Conservation (phyloP, 23 tunicate genomes). For the Ascidia mentula region DNA sequence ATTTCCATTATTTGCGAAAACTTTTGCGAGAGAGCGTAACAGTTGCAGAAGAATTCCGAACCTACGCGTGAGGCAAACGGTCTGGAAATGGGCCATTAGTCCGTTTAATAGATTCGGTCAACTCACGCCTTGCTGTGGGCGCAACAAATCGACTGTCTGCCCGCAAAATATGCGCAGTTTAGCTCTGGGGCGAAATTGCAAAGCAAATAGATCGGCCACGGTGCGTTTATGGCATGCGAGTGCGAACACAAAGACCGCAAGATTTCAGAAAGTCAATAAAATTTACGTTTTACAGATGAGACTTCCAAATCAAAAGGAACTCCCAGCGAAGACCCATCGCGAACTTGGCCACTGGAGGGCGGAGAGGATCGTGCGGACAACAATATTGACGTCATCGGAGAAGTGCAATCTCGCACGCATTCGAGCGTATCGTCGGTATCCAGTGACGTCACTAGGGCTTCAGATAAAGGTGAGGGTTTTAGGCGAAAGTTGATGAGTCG, state of each 20-base stretch:
- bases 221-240: neutral
- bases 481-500: too few species aligned
- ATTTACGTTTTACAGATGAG: neutral
- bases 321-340: neutral
- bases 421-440: slow-evolving; percentile 1
- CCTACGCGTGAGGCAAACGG: too few species aligned
- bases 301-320: neutral
- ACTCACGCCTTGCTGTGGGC: neutral
- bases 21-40: too few species aligned
- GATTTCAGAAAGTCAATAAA: neutral
- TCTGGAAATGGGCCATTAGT: slow-evolving; percentile 5
- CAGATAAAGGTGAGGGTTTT: neutral
- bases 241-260: neutral
- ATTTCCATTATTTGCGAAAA: too few species aligned
- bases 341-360: neutral
- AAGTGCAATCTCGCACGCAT: neutral
- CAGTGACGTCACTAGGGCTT: neutral
- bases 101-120: slow-evolving; percentile 5
- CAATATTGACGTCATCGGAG: neutral
- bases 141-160: neutral
- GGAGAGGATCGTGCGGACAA: neutral
- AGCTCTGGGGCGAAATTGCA: neutral
- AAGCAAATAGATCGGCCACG: neutral
- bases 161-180: neutral
- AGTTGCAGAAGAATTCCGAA: too few species aligned